Evolutionary conservation across 2,797 vertebrate species (phyloP).

Genomic region (Falco cherrug): DNA sequence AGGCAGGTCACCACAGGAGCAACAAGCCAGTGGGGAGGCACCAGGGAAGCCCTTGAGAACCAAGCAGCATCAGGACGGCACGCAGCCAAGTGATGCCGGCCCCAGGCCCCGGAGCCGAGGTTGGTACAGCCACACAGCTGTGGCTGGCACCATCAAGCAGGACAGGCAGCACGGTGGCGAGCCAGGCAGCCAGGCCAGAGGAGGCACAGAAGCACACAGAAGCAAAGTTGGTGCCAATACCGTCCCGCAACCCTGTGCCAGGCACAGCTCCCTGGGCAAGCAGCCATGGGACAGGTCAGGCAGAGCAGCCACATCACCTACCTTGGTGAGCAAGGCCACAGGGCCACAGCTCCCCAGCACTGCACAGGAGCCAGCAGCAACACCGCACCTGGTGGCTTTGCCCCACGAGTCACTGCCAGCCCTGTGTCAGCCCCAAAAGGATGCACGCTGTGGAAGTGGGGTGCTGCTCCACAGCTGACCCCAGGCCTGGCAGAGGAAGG

Average conservation of each 20-base stretch:
- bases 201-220: neutral
- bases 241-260: fast-evolving
- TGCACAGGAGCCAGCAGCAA: neutral
- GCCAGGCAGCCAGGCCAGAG: neutral
- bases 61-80: neutral
- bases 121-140: neutral
- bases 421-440: neutral
- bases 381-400: neutral
- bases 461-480: too few relatives aligned
- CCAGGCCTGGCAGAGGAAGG: neutral
- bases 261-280: neutral
- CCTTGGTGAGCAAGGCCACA: too few relatives aligned
- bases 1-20: neutral
- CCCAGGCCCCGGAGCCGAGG: too few relatives aligned
- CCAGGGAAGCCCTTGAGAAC: neutral
- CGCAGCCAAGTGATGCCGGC: neutral
- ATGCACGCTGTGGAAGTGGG: fast-evolving
- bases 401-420: neutral
- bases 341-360: neutral
- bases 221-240: neutral
- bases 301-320: neutral
- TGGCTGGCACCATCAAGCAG: neutral
- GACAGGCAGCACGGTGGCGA: neutral
- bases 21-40: neutral
- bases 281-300: fast-evolving